Evolutionary conservation across 2,888 invertebrate species (phyloP).

Genomic region (Dynastes tityus): DNA sequence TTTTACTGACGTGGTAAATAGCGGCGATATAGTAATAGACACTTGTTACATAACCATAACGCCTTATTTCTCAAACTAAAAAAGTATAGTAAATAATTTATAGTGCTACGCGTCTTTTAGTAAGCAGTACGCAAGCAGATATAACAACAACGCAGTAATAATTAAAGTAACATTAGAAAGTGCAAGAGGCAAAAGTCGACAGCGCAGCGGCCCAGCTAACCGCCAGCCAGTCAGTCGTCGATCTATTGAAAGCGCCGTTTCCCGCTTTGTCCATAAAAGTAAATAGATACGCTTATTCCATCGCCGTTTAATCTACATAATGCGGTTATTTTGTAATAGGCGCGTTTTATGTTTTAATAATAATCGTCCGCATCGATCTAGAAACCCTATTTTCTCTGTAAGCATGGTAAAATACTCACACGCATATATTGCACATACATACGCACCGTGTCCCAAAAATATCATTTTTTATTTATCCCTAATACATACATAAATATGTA

Average conservation of each 20-base stretch:
- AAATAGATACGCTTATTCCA: not conserved
- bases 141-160: not conserved
- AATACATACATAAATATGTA: too few species aligned
- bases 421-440: too few species aligned
- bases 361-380: conserved; percentile 1
- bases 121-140: too few species aligned
- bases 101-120: not conserved
- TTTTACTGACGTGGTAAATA: too few species aligned
- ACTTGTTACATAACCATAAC: not conserved
- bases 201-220: not conserved
- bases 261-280: conserved; percentile 2
- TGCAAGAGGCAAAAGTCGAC: not conserved
- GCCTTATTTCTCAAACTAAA: conserved; percentile 3
- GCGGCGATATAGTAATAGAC: too few species aligned
- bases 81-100: not conserved
- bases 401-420: too few species aligned
- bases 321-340: conserved; percentile 4
- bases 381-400: not conserved
- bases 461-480: too few species aligned
- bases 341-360: conserved; percentile 13
- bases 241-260: too few species aligned
- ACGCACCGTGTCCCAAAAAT: too few species aligned
- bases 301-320: conserved; percentile 11
- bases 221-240: not conserved
- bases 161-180: conserved; percentile 27